Base-by-base conservation (phyloP, 2,888 invertebrate species). In the Eucera pruinosa region DNA sequence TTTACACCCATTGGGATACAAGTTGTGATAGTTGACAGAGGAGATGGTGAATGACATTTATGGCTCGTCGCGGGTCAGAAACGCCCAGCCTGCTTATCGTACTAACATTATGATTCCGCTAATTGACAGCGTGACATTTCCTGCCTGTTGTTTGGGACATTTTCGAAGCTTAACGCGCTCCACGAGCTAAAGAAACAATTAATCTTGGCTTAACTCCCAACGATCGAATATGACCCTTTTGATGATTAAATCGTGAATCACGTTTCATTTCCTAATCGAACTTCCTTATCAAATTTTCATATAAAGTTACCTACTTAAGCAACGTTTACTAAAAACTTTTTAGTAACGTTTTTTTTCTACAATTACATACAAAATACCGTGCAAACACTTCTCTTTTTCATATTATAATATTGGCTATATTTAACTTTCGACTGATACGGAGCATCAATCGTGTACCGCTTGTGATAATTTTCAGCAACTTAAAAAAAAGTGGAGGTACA, bases 121-220 rank as follows among this genome's bases (percentile, higher is more conserved):
- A 90, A 91, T 91, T 89, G 86, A 80, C 82, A 83, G 64, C 58
- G 50, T 87, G 89, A 89, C 89, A 88, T 90, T 89, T 87, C 75
- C 80, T 71, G 76, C 76, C 79, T 81, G 41, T 81, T 68, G 75
- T 79, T 76, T 62, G 54, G 72, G 52, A 78, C 82, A 85, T 82
- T 84, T 84, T 81, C 81, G 76, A 67, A 80, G 84, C 84, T 86
- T 86, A 87, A 89, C 86, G 84, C 86, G 62, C 50, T 69, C 23
- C 57, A 62, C 45, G 43, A 39, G 62, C 48, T 15, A 50, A 57
- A 67, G 74, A 55, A 67, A 18, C 52, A 61, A 67, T 77, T 68
- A 74, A 62, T 61, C 33, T 30, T 30, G 27, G 43, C 47, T 76
- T 61, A 55, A 75, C 66, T 36, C 30, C 55, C 33, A 36, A 18